phyloP scores from a whole-genome alignment of 2,888 invertebrate species.

The Alentia gelatinosa region DNA sequence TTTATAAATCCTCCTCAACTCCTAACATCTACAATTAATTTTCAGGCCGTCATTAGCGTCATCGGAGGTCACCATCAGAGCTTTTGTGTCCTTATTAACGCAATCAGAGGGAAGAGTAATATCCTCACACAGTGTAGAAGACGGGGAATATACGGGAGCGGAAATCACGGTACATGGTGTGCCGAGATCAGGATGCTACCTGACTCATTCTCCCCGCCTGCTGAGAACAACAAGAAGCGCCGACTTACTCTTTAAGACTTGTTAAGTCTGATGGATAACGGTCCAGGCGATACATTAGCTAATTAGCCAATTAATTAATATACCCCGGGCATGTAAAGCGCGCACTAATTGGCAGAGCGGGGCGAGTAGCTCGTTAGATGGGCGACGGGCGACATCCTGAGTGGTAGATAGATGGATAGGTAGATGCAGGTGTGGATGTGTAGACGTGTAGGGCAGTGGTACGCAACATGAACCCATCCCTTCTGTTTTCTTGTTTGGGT shows the following conservation, averaged over 20 bases:
- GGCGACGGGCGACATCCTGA: not conserved
- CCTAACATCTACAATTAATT: no score
- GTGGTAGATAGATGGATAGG: slow-evolving; percentile 5
- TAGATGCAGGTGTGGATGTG: not conserved
- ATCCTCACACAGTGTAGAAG: no score
- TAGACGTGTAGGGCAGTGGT: not conserved
- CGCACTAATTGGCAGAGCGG: not conserved
- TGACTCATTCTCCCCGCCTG: not conserved
- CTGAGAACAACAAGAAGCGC: not conserved
- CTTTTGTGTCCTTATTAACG: no score
- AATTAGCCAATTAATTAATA: slow-evolving; percentile 6
- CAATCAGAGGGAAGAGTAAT: no score
- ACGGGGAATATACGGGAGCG: no score
- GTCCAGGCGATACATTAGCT: not conserved
- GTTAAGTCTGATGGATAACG: slow-evolving; percentile 5
- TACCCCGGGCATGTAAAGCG: not conserved
- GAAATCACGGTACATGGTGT: no score
- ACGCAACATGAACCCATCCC: not conserved
- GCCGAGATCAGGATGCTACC: no score
- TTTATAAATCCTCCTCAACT: no score
- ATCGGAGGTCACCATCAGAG: no score
- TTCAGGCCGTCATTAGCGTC: no score
- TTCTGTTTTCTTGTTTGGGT: no score
- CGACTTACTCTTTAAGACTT: not conserved
- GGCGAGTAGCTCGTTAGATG: not conserved